Percentiles rank a stretch among this genome's conserved stretches.
These are phyloP conservation scores for Psittacara wagleri DNA, from an alignment of 2,113 vertebrate species.

Conservation along the genomic window DNA sequence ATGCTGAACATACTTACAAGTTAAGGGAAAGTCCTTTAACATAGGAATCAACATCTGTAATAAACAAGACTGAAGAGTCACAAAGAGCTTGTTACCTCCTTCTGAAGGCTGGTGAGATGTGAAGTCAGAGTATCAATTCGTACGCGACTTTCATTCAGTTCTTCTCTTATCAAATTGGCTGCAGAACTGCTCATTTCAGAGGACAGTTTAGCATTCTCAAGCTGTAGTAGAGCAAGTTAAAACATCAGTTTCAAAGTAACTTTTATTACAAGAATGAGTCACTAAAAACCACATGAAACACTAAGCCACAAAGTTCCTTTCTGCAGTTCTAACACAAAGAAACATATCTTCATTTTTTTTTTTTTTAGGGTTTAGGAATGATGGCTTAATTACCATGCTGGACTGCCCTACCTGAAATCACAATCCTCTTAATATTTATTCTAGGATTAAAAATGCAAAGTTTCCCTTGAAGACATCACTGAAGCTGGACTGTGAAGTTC, in stretches of 20 bases:
- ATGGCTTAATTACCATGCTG: not conserved
- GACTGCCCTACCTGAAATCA: not conserved
- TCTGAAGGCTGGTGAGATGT: slow-evolving; percentile 83
- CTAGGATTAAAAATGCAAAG: not conserved
- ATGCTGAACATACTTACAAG: not conserved
- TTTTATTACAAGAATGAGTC: slow-evolving; percentile 2
- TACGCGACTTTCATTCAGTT: slow-evolving; percentile 82
- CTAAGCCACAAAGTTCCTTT: not conserved
- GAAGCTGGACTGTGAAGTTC: not conserved
- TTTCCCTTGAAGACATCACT: not conserved
- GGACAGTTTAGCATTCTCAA: slow-evolving; percentile 82
- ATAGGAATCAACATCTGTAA: not conserved
- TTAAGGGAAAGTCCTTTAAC: not conserved
- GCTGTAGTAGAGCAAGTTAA: slow-evolving; percentile 63
- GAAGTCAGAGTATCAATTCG: slow-evolving; percentile 82
- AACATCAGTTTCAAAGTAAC: not conserved
- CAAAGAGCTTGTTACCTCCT: slow-evolving; percentile 75
- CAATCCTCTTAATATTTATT: not conserved
- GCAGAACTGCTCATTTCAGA: slow-evolving; percentile 84
- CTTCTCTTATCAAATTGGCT: slow-evolving; percentile 80
- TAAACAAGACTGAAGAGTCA: not conserved
- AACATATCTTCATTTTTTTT: not conserved
- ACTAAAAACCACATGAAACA: not conserved
- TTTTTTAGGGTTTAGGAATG: not conserved
- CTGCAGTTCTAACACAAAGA: not conserved